Base-by-base conservation (phyloP, 2,888 invertebrate species). In the Acanthosepion pharaonis region DNA sequence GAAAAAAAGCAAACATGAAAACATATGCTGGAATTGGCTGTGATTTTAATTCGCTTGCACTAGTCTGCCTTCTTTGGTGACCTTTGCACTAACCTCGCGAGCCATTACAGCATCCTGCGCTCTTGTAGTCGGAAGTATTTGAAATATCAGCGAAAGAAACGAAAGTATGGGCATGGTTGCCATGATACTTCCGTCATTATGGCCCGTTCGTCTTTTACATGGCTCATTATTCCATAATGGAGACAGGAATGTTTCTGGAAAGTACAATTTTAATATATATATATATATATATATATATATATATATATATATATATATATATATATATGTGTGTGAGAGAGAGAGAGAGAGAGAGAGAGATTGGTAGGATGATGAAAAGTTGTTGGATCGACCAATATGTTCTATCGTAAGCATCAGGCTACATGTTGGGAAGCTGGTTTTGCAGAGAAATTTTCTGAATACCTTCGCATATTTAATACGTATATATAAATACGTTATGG, bases 241-340 rank as follows among this genome's bases (percentile, higher is more conserved):
- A n/a, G n/a, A 11, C n/a, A 5, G n/a, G 78, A n/a, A 0, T n/a
- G 11, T 78, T 33, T 78, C n/a, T 9, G 15, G 18, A n/a, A 78
- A 11, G 78, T 78, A 25, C 78, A n/a, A 5, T 6, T 28, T 28
- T 78, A 28, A 42, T 55, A 55, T 55, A 55, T 55, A 55, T 55
- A 55, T 55, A 55, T 55, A 55, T 55, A 55, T 55, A 33, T 33
- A 33, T 33, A 33, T 33, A 33, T 33, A 33, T 33, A 33, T 33
- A n/a, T n/a, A n/a, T n/a, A n/a, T n/a, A n/a, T n/a, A n/a, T n/a
- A n/a, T n/a, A n/a, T n/a, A n/a, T n/a, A n/a, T 11, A 0, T 15
- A 1, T 8, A 4, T 8, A 4, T 8, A 4, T 8, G 15, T 8
- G 15, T 9, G 15, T 9, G 15, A 1, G 15, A 1, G 15, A 1